These are phyloP conservation scores for Thermophis baileyi DNA, from an alignment of 2,113 vertebrate genomes.

Conservation along the genomic window DNA sequence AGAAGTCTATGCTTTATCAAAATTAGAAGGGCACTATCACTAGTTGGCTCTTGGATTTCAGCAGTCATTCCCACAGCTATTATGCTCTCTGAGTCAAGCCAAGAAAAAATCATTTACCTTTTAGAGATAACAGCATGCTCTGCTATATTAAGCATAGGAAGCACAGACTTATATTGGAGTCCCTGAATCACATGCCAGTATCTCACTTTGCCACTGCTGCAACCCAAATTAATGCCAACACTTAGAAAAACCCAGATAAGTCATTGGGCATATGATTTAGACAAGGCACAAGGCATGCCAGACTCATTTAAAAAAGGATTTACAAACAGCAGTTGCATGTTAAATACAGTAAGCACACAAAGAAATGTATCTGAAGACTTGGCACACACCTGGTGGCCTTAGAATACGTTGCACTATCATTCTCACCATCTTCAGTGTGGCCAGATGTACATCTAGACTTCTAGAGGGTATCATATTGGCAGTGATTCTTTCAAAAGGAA, in stretches of 20 bases:
- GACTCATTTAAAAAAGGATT: not conserved
- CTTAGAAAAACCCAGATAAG: not conserved
- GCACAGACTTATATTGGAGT: not conserved
- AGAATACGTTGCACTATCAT: not conserved
- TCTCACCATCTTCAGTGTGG: not conserved
- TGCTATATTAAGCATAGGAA: not conserved
- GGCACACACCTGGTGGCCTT: not conserved
- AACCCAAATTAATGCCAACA: not conserved
- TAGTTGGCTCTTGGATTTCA: not conserved
- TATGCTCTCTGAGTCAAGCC: not conserved
- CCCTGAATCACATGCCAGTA: not conserved
- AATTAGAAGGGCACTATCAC: not conserved
- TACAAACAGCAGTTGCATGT: not conserved
- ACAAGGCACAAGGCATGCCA: not conserved
- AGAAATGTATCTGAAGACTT: not conserved
- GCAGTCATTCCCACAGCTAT: conserved; percentile 1
- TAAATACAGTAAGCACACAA: not conserved
- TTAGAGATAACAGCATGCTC: not conserved
- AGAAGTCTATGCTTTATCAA: not conserved
- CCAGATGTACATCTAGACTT: not conserved
- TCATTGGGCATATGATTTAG: not conserved
- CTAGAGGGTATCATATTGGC: not conserved
- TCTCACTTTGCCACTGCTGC: not conserved
- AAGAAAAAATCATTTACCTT: conserved; percentile 2
- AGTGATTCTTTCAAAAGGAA: not conserved